Evolutionary conservation across 2,888 invertebrate genomes (phyloP), one percentile per base, ranked within the genome.

Genomic region (Pollenia amentaria): DNA sequence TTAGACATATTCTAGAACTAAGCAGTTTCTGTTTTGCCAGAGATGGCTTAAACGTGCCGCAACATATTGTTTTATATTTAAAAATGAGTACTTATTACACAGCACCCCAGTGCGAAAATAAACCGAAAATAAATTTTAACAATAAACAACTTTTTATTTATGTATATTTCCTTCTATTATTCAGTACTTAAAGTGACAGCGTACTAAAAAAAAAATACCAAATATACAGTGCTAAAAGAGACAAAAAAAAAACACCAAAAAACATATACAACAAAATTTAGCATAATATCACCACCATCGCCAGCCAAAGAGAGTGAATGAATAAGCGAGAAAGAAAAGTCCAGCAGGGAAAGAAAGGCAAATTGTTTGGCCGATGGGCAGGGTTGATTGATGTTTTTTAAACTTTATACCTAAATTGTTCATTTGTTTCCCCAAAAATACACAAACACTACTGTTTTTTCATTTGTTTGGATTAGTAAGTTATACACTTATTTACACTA

Each of bases 101-200:
- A n/a, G n/a, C n/a, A n/a, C n/a, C n/a, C n/a, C n/a, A n/a, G n/a
- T n/a, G n/a, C n/a, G n/a, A 75, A 75, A 53, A 57, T 62, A 72
- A 80, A 62, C 29, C 51, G 44, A 78, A 64, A 29, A 75, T 83
- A 62, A 57, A 65, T 83, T 79, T 80, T 62, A 73, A 80, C 76
- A 77, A 80, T 60, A 83, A 76, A 67, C 72, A 67, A 67, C 76
- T 73, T 87, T 84, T 72, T 87, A 69, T 84, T 80, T 84, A 84
- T 81, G 60, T 77, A 38, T 67, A 81, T 87, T 87, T 84, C 84
- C 84, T 77, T 73, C 48, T 65, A 65, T 65, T 69, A 64, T 55
- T 65, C 64, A 62, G 55, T 29, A 75, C 55, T 70, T 78, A 64
- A 76, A 72, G 57, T 76, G 79, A 83, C 79, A 70, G 64, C 60